phyloP scores from a whole-genome alignment of 2,888 invertebrate species.

The Morinoia aosen region DNA sequence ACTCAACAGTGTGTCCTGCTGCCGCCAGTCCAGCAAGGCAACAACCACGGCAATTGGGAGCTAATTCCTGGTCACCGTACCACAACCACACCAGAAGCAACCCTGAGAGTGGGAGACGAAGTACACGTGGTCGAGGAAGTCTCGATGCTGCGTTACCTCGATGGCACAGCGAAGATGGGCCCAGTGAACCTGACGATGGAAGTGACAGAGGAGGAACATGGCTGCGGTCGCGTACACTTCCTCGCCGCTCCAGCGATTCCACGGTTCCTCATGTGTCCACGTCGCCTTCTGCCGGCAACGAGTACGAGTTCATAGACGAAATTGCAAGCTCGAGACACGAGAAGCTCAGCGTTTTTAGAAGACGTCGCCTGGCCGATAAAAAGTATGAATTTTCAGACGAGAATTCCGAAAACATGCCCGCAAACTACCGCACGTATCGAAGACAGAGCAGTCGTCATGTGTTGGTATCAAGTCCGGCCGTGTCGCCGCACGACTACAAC shows the following conservation, averaged over 20 bases:
- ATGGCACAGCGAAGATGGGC: slow-evolving; percentile 32
- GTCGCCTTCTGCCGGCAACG: slow-evolving; percentile 77
- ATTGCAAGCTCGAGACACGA: slow-evolving; percentile 82
- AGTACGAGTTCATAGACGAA: slow-evolving; percentile 89
- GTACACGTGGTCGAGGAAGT: background rate
- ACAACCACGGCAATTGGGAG: background rate
- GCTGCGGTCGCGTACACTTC: slow-evolving; percentile 39
- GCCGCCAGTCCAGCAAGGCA: background rate
- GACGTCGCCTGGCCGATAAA: slow-evolving; percentile 88
- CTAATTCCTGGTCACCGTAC: background rate
- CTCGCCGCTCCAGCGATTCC: slow-evolving; percentile 46
- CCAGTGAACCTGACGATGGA: slow-evolving; percentile 20
- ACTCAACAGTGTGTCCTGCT: slow-evolving; percentile 27
- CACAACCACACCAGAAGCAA: background rate
- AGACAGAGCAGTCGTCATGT: slow-evolving; percentile 61
- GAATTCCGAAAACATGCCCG: slow-evolving; percentile 67
- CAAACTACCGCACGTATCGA: slow-evolving; percentile 65
- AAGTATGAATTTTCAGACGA: slow-evolving; percentile 84
- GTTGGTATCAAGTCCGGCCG: slow-evolving; percentile 63
- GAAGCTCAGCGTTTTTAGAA: slow-evolving; percentile 87
- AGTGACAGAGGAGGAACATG: background rate
- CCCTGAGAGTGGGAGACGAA: background rate
- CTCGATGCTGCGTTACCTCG: background rate
- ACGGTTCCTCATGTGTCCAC: background rate
- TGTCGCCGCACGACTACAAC: slow-evolving; percentile 61